These are phyloP conservation scores for Poeciliopsis turneri DNA, from an alignment of 2,797 vertebrate genomes.

Conservation along the genomic window DNA sequence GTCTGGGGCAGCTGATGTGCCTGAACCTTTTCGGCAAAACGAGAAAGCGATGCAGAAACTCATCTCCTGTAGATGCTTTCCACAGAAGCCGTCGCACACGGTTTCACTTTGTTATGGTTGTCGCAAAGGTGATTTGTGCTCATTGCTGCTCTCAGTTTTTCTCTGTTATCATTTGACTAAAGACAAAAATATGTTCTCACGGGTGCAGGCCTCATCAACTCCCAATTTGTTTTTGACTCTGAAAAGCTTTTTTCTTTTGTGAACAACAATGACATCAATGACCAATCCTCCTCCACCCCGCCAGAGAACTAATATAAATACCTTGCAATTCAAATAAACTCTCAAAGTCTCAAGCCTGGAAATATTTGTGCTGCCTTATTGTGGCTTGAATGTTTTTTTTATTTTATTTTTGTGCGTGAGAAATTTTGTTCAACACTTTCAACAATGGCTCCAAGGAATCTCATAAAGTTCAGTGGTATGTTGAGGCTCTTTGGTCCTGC, in stretches of 20 bases:
- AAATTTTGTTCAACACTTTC: background rate
- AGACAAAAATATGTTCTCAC: background rate
- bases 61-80: conserved; percentile 46
- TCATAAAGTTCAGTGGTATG: conserved; percentile 12
- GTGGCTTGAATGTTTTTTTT: background rate
- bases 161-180: conserved; percentile 1
- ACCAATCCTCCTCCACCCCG: background rate
- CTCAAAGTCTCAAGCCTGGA: background rate
- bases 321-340: background rate
- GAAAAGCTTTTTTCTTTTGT: background rate
- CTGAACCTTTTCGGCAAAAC: conserved; percentile 56
- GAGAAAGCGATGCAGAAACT: conserved; percentile 54
- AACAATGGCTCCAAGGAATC: background rate
- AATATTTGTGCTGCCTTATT: conserved; percentile 6
- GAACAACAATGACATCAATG: background rate
- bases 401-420: no score
- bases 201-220: background rate
- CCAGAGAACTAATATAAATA: background rate
- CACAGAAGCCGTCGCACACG: conserved; percentile 21
- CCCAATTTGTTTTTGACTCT: background rate
- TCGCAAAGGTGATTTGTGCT: conserved; percentile 11
- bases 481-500: conserved; percentile 24
- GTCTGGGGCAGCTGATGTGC: background rate
- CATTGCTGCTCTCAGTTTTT: conserved; percentile 10
- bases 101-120: conserved; percentile 30